A percentile compares a stretch with the other conserved stretches of the same genome.
These are phyloP conservation scores for Eudorcas thomsonii DNA, from an alignment of 2,113 vertebrate species.

Conservation along the genomic window DNA sequence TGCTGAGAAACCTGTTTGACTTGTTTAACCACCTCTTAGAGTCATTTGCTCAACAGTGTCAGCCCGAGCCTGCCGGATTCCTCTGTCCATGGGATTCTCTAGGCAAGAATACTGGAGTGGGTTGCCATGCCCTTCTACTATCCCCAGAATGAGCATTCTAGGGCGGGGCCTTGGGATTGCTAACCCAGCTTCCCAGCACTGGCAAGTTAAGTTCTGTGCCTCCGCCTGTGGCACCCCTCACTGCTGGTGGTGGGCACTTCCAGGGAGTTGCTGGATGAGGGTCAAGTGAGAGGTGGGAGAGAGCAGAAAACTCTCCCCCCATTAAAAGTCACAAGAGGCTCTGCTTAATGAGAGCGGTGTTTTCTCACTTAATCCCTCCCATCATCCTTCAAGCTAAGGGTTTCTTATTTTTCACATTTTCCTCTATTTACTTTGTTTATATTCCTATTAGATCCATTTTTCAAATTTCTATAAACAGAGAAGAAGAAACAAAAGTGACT, in stretches of 20 bases:
- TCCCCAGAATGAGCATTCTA: not conserved
- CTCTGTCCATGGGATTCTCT: not conserved
- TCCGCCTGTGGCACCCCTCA: not conserved
- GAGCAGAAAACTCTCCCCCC: rapidly evolving
- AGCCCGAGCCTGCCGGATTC: not conserved
- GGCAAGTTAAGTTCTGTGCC: not conserved
- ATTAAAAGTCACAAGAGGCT: not conserved
- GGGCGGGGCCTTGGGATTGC: not conserved
- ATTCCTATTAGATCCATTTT: not conserved
- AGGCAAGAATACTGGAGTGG: not conserved
- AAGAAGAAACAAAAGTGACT: not conserved
- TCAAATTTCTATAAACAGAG: not conserved
- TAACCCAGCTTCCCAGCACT: not conserved
- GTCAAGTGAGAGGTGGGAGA: not conserved
- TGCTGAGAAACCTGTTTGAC: not conserved
- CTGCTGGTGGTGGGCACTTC: not conserved
- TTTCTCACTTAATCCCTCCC: not conserved
- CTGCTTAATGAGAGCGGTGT: not conserved
- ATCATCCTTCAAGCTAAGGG: not conserved
- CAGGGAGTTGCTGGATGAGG: not conserved
- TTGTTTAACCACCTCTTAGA: not conserved
- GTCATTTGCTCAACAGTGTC: not conserved
- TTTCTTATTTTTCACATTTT: not conserved
- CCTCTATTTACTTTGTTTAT: conserved; percentile 10
- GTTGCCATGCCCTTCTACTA: not conserved